Percentiles rank a stretch among this genome's conserved stretches.
These are phyloP conservation scores for Bombus waltoni DNA, from an alignment of 1,140 invertebrate genomes.

Conservation along the genomic window DNA sequence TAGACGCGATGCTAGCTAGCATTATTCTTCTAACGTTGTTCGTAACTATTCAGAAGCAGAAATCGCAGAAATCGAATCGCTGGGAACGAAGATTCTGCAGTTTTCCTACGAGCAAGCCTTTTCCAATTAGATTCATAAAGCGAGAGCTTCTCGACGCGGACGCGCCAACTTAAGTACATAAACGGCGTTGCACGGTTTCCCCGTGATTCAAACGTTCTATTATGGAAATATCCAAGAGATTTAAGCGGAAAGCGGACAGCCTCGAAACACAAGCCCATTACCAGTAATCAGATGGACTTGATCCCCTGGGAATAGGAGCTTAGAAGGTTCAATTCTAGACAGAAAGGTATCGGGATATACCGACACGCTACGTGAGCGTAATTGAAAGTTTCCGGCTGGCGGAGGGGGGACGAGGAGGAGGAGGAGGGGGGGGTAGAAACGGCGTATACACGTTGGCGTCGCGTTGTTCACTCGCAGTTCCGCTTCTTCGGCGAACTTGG, in stretches of 20 bases:
- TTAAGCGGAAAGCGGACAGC: neutral
- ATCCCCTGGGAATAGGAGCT: slow-evolving; percentile 66
- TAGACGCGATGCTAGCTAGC: too few relatives aligned
- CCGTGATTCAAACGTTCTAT: neutral
- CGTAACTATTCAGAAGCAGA: too few relatives aligned
- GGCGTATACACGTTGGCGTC: slow-evolving; percentile 36
- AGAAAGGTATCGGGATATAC: slow-evolving; percentile 63
- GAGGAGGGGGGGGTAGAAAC: slow-evolving; percentile 1
- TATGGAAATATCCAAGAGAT: neutral
- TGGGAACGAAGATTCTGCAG: too few relatives aligned
- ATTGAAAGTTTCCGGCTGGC: slow-evolving; percentile 59
- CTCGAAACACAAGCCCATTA: slow-evolving; percentile 71
- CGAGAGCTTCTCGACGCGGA: fast-evolving
- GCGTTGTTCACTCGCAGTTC: slow-evolving; percentile 34
- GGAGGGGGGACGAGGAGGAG: neutral
- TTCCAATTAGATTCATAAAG: too few relatives aligned
- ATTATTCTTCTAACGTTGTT: too few relatives aligned
- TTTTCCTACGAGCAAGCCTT: too few relatives aligned
- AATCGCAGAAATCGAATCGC: too few relatives aligned
- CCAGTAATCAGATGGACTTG: slow-evolving; percentile 71
- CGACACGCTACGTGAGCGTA: slow-evolving; percentile 65
- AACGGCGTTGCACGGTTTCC: neutral
- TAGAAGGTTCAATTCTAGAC: slow-evolving; percentile 47
- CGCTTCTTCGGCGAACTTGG: slow-evolving; percentile 59
- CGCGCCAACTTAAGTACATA: neutral